Evolutionary conservation across 2,888 invertebrate species (phyloP), one percentile per base, ranked within the genome.

Genomic region (Macrosiphum euphorbiae): DNA sequence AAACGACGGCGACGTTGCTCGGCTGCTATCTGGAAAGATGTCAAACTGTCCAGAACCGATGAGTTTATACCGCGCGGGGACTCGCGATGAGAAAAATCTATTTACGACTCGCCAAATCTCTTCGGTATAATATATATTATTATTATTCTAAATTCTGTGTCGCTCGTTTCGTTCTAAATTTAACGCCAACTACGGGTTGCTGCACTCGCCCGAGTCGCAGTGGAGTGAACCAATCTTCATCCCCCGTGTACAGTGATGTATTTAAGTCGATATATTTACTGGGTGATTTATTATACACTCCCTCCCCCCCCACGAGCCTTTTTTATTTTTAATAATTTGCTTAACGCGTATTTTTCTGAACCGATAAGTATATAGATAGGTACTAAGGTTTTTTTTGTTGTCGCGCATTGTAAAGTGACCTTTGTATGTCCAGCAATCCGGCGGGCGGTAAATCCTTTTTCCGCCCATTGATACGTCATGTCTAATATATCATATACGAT

Each of bases 61-160:
- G 50, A 41, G 78, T 41, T n/a, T 67, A 90, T 47, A 35, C 20
- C 7, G 1, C 35, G 90, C n/a, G 52, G 50, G 41, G n/a, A 44
- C 47, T 47, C 58, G 50, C 55, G 67, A 88, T n/a, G 92, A 88
- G 55, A 92, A 92, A 92, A 92, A 88, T 92, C 92, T 92, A 88
- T 92, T 92, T 92, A 78, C 87, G 50, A 88, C 88, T 88, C 78
- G 92, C 41, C 52, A 78, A 88, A 88, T 88, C 55, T 78, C n/a
- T 41, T 78, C 55, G 44, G 52, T 41, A 24, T 88, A 26, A 78
- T 50, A n/a, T 67, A 50, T 47, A 61, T 58, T 26, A 58, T 44
- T 47, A 61, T 58, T 26, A 58, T 44, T 8, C 28, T 28, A 24
- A 91, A 85, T 58, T 58, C 44, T 47, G 47, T 91, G 91, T 67